Percentiles rank a stretch among this genome's conserved stretches.
These are phyloP conservation scores for Menidia beryllina DNA, from an alignment of 2,113 vertebrate species.

Conservation along the genomic window DNA sequence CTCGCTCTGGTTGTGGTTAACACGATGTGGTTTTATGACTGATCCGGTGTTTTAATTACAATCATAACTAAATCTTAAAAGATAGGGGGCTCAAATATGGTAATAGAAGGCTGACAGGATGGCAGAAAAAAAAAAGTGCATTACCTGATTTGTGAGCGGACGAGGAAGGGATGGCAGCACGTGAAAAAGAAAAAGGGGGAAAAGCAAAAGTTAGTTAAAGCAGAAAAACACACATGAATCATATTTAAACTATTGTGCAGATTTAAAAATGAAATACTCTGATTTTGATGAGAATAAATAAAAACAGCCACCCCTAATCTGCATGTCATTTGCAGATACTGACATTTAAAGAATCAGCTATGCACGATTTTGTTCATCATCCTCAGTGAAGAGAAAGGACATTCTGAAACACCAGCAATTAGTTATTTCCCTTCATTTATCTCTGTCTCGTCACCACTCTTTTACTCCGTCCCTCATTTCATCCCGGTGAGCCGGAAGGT, in stretches of 20 bases:
- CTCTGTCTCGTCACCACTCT: not conserved
- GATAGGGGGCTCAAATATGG: not conserved
- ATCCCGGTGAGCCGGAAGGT: conserved; percentile 25
- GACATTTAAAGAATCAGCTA: conserved; percentile 33
- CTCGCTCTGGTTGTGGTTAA: conserved; percentile 33
- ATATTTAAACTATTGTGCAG: not conserved
- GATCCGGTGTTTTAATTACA: conserved; percentile 20
- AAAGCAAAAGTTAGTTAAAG: conserved; percentile 16
- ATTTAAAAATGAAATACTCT: not conserved
- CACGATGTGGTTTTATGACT: conserved; percentile 8
- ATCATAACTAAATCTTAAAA: not conserved
- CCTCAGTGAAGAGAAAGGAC: not conserved
- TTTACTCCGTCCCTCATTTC: not conserved
- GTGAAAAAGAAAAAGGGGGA: conserved; percentile 12
- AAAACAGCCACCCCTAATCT: too few relatives aligned
- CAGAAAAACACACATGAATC: not conserved
- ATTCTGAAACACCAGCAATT: not conserved
- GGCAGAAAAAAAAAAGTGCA: conserved; percentile 4
- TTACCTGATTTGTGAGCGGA: conserved; percentile 69
- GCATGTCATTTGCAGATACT: conserved; percentile 22
- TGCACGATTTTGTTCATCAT: conserved; percentile 29
- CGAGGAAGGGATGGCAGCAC: conserved; percentile 4
- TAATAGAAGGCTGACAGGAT: not conserved
- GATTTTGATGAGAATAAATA: too few relatives aligned
- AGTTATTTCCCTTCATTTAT: conserved; percentile 1